Base-by-base conservation (phyloP, 2,113 vertebrate genomes). In the Calcarius ornatus region DNA sequence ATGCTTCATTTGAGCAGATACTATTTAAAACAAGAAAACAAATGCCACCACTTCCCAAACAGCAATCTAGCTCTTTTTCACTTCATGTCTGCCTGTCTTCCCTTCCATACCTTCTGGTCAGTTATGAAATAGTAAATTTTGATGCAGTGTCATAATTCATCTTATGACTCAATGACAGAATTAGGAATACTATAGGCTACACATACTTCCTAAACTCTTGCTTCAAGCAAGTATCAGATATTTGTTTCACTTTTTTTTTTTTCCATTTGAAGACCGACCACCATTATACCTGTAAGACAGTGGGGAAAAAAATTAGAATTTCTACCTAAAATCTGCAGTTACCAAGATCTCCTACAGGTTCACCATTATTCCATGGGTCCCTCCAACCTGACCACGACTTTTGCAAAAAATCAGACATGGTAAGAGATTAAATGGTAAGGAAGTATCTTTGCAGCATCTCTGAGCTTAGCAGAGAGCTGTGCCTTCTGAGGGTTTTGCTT, bases 361-460 rank as follows among this genome's bases (percentile, higher is more conserved):
- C 70, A 30, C 57, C 24, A 12, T n/a, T 35, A 47, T 10, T 54
- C 40, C 47, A 47, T 12, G 6, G 81, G 6, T 47, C 61, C 33
- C 35, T 53, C 64, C 47, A n/a, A 31, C 18, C 35, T 53, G 53
- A 78, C 28, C 24, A n/a, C 4, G 3, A 47, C 20, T 21, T 83
- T 77, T 38, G 42, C 57, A 65, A 53, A 57, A 68, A 72, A 35
- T 45, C 8, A 69, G 45, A 50, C n/a, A 45, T 43, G 33, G 7
- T 79, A 79, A 43, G 31, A 73, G 20, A 43, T n/a, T 6, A 82
- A 86, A 72, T 33, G 37, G 14, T 54, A 33, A 23, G 38, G 42
- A 63, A 81, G 77, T 63, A 98, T 98, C 98, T 98, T 97, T 96
- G 98, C 95, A 48, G 96, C 90, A 40, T 91, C 96, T 83, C 96